Evolutionary conservation across 2,797 vertebrate genomes (phyloP).

Genomic region (Rhinichthys osculus): DNA sequence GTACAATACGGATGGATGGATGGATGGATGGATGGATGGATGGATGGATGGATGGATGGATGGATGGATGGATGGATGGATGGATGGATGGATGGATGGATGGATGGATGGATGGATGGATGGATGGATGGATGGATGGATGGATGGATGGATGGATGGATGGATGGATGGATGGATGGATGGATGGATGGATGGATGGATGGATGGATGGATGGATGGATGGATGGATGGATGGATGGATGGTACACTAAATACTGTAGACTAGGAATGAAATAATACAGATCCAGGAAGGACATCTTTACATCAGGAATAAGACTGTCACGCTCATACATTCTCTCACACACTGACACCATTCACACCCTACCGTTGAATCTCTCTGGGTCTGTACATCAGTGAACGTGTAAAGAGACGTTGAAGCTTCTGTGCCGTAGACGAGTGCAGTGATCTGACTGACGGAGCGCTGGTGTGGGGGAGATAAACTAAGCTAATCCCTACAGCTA

Average conservation of each 20-base stretch:
- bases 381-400: not conserved
- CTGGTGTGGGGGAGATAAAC: slow-evolving; percentile 33
- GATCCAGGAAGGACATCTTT: not conserved
- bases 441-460: slow-evolving; percentile 6
- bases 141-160: no score
- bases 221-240: no score
- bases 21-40: no score
- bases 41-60: no score
- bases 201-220: no score
- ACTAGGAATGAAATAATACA: not conserved
- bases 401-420: slow-evolving; percentile 70
- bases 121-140: no score
- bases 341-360: slow-evolving; percentile 15
- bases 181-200: no score
- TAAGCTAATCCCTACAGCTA: slow-evolving; percentile 54
- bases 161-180: no score
- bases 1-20: no score
- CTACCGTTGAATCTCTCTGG: not conserved
- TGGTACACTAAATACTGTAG: not conserved
- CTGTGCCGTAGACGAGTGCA: not conserved
- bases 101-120: no score
- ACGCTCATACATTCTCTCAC: slow-evolving; percentile 82
- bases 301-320: slow-evolving; percentile 52
- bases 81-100: no score
- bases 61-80: no score